Evolutionary conservation across 2,797 vertebrate species (phyloP).

Genomic region (Pelobates cultripes): DNA sequence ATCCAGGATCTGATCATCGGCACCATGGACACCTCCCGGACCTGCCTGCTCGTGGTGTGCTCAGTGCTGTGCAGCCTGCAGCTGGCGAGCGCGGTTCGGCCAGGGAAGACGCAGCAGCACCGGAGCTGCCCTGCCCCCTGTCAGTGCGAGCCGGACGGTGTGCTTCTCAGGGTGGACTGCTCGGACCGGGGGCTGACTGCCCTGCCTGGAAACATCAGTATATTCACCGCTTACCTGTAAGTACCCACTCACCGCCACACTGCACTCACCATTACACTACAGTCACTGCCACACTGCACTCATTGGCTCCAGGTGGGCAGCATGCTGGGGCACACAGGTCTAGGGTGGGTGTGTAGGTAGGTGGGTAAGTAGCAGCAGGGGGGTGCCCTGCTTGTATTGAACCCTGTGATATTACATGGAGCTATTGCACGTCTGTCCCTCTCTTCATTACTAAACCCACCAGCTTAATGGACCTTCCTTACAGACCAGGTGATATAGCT

Average conservation of each 20-base stretch:
- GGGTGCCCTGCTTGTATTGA: too few species aligned
- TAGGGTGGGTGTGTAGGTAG: too few species aligned
- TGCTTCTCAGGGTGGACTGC: constrained; percentile 80
- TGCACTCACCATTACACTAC: too few species aligned
- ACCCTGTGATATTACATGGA: too few species aligned
- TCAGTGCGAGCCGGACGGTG: constrained; percentile 79
- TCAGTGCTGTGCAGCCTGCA: constrained; percentile 37
- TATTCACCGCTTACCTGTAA: constrained; percentile 86
- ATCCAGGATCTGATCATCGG: constrained; percentile 28
- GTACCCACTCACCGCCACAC: constrained; percentile 55
- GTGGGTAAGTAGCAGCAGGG: too few species aligned
- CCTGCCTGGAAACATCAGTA: constrained; percentile 80
- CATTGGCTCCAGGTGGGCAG: too few species aligned
- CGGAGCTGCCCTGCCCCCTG: constrained; percentile 75
- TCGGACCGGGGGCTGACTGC: constrained; percentile 80
- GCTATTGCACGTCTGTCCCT: too few species aligned
- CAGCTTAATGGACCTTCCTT: too few species aligned
- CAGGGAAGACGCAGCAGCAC: constrained; percentile 40
- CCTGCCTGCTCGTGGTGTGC: constrained; percentile 53
- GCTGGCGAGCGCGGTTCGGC: background rate
- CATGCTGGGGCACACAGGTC: too few species aligned
- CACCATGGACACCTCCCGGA: constrained; percentile 68
- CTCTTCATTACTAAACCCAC: too few species aligned
- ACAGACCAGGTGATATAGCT: too few species aligned
- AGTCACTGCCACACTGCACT: too few species aligned